phyloP scores from a whole-genome alignment of 2,113 vertebrate species.

The Mystacornis crossleyi region DNA sequence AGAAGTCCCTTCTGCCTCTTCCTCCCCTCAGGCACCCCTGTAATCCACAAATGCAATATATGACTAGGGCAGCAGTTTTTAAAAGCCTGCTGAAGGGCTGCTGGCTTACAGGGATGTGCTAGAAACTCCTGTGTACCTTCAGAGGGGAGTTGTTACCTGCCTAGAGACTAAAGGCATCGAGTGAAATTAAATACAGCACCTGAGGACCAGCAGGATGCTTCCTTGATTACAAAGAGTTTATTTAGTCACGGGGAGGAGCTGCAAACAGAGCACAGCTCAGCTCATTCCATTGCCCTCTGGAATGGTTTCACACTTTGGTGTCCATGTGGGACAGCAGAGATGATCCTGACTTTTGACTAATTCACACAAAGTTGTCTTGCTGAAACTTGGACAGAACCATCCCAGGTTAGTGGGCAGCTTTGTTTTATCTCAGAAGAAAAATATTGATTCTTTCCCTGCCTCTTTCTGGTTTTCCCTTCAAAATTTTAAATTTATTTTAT shows the following conservation, averaged over 20 bases:
- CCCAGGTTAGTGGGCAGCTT: not conserved
- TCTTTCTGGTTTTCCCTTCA: not conserved
- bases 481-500: not conserved
- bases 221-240: not conserved
- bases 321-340: not conserved
- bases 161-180: not conserved
- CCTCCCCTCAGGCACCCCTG: not conserved
- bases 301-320: not conserved
- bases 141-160: not conserved
- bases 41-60: conserved; percentile 5
- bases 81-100: not conserved
- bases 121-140: not conserved
- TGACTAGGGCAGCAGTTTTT: not conserved
- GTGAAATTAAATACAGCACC: not conserved
- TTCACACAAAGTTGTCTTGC: not conserved
- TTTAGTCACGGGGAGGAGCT: not conserved
- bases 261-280: not conserved
- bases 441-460: rapidly evolving
- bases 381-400: not conserved
- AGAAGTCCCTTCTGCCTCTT: not conserved
- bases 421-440: not conserved
- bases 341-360: not conserved
- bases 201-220: not conserved
- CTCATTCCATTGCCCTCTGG: not conserved
- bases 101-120: not conserved